Conservation (phyloP, 2,888 invertebrate genomes). For the Oeneis ivallda region DNA sequence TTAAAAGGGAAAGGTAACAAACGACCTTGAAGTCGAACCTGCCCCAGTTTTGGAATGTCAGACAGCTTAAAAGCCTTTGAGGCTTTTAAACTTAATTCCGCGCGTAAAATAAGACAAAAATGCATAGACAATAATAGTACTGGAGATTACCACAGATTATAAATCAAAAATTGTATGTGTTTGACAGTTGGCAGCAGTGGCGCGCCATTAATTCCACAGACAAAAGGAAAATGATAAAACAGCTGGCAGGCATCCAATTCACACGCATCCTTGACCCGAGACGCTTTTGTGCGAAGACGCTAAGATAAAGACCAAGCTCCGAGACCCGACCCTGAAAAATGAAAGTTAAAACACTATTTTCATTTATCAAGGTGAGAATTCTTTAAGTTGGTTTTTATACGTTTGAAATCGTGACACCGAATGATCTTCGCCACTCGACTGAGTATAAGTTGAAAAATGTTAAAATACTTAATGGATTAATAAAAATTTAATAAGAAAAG, state of each 20-base stretch:
- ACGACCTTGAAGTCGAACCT: slow-evolving; percentile 8
- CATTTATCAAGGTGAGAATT: slow-evolving; percentile 42
- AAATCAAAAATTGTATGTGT: slow-evolving; percentile 23
- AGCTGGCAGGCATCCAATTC: slow-evolving; percentile 54
- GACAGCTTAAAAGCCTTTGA: background rate
- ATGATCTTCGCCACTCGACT: slow-evolving; percentile 13
- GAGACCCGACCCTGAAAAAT: slow-evolving; percentile 44
- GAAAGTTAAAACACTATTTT: slow-evolving; percentile 44
- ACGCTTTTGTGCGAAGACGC: slow-evolving; percentile 43
- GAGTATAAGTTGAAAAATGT: slow-evolving; percentile 8
- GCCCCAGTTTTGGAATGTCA: slow-evolving; percentile 9
- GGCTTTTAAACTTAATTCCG: background rate
- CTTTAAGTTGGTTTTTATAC: slow-evolving; percentile 27
- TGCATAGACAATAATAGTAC: background rate
- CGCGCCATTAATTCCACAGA: slow-evolving; percentile 36
- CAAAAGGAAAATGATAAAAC: slow-evolving; percentile 33
- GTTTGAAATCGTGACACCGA: slow-evolving; percentile 27
- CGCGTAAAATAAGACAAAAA: background rate
- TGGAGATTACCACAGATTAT: slow-evolving; percentile 8
- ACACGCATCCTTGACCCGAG: slow-evolving; percentile 56
- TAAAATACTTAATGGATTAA: too few relatives aligned
- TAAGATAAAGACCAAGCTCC: slow-evolving; percentile 34
- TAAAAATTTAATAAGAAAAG: too few relatives aligned
- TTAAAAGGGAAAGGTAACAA: slow-evolving; percentile 18
- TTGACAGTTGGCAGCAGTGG: slow-evolving; percentile 32